A percentile compares a stretch with the other conserved stretches of the same genome.
phyloP scores from a whole-genome alignment of 2,797 vertebrate genomes.

The Acanthiza pusilla region DNA sequence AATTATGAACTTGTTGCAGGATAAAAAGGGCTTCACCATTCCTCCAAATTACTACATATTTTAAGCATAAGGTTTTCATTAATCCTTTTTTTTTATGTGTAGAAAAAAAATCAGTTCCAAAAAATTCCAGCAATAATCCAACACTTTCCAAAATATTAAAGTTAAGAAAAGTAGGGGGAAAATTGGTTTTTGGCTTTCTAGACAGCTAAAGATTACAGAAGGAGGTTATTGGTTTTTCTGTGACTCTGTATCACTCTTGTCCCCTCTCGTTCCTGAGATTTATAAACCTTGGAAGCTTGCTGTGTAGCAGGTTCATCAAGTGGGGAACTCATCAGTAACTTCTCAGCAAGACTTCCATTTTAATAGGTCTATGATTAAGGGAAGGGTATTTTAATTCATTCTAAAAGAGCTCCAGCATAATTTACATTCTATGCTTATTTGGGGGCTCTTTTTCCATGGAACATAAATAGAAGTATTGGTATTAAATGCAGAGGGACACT shows the following conservation, averaged over 20 bases:
- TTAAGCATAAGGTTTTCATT: slow-evolving; percentile 29
- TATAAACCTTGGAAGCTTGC: neutral
- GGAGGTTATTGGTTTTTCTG: neutral
- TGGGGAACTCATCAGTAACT: neutral
- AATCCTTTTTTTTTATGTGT: neutral
- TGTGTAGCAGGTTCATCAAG: neutral
- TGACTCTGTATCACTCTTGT: neutral
- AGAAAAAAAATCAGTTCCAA: neutral
- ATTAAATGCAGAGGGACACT: neutral
- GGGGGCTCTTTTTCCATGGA: neutral
- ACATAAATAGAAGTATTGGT: neutral
- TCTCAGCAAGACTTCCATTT: slow-evolving; percentile 2
- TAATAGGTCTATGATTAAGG: neutral
- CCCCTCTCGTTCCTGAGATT: neutral
- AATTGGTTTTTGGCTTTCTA: neutral
- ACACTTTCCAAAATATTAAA: slow-evolving; percentile 15
- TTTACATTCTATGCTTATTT: neutral
- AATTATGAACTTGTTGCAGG: neutral
- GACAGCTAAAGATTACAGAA: neutral
- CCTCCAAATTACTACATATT: neutral
- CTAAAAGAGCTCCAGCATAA: neutral
- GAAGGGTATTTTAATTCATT: neutral
- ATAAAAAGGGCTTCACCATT: neutral
- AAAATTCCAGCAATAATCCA: neutral
- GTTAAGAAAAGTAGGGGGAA: neutral